Evolutionary conservation across 2,888 invertebrate genomes (phyloP), one percentile per base, ranked within the genome.

Genomic region (Myopa tessellatipennis): DNA sequence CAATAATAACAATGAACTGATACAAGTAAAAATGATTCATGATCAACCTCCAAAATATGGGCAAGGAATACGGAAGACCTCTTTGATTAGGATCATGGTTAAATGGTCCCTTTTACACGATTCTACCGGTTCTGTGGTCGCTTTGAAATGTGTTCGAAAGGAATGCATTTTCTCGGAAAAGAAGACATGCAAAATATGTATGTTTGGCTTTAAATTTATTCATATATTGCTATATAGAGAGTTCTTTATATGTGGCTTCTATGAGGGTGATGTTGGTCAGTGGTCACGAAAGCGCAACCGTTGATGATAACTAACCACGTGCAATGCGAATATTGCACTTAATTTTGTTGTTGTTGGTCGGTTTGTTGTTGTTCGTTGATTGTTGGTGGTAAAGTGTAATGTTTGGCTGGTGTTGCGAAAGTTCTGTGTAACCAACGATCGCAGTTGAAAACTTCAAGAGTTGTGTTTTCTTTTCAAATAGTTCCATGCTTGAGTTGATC

Each of bases 241-340:
- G 1, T 16, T 10, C 8, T 16, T 18, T 7, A 60, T 0, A 60
- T 60, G 16, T 18, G 14, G 10, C 55, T 55, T 10, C 1, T 26
- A 26, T 26, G 45, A 45, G 45, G 45, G 45, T 45, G 45, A 6
- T 18, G 58, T 58, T 18, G 3, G 3, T 58, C 58, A 58, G 58
- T 58, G 26, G 4, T 61, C 61, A 61, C 26, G 26, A n/a, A 61
- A 61, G 61, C 61, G 61, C 58, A 61, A 61, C 61, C 61, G 65
- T 36, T 12, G 14, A 34, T 65, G 5, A 38, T 38, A 34, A 3
- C 55, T 4, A 14, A 16, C 3, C 65, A 65, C 26, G 16, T 38
- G 65, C 7, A 65, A 36, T 65, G 36, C 1, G 26, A 63, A 63
- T 63, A 18, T 63, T 63, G 61, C 61, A 63, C 16, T 58, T 58